phyloP scores from a whole-genome alignment of 2,888 invertebrate genomes.

The Octodonta nipae region DNA sequence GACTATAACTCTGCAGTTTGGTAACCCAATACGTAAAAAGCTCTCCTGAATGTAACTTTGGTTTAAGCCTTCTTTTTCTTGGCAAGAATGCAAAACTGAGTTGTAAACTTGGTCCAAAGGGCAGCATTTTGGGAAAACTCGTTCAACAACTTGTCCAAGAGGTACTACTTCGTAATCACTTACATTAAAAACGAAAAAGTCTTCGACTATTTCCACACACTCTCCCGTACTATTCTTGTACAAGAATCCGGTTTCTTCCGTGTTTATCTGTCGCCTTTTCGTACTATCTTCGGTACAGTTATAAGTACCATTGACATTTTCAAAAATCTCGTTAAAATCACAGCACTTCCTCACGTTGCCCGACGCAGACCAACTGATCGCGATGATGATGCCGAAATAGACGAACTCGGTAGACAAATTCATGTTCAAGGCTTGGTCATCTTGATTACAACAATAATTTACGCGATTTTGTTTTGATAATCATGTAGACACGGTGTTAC shows the following conservation, averaged over 20 bases:
- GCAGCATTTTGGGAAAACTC: constrained; percentile 24
- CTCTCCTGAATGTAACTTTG: too few species aligned
- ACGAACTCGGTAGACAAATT: too few species aligned
- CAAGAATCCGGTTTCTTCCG: constrained; percentile 6
- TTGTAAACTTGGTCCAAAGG: constrained; percentile 20
- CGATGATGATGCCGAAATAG: too few species aligned
- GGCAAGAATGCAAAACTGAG: constrained; percentile 17
- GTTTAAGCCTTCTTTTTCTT: constrained; percentile 7
- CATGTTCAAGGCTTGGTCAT: too few species aligned
- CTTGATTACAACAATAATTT: too few species aligned
- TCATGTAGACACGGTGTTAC: too few species aligned
- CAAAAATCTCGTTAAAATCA: constrained; percentile 3
- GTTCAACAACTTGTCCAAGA: background rate
- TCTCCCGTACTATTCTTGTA: constrained; percentile 1
- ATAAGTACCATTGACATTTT: background rate
- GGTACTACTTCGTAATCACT: constrained; percentile 1
- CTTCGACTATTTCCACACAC: constrained; percentile 9
- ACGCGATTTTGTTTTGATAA: too few species aligned
- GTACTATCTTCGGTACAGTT: constrained; percentile 7
- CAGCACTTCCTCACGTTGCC: constrained; percentile 8
- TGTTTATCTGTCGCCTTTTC: constrained; percentile 7
- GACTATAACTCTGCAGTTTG: constrained; percentile 19
- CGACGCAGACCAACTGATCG: background rate
- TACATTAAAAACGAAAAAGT: constrained; percentile 6
- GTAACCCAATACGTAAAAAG: too few species aligned